Base-by-base conservation (phyloP, 1,140 invertebrate genomes). In the Nixonia krombeini region DNA sequence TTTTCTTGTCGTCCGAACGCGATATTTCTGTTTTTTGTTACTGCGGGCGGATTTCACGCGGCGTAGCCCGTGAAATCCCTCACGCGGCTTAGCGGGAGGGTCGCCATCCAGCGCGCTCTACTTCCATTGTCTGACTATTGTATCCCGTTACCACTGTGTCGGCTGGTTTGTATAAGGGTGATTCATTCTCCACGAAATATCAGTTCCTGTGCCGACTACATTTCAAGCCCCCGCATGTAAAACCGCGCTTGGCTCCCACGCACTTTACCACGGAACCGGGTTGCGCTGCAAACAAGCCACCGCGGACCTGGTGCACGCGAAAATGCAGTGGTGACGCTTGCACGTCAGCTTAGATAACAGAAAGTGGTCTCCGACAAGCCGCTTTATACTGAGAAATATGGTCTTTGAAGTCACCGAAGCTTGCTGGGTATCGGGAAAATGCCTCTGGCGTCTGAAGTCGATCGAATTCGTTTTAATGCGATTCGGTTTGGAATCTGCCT, bases 181-280 rank as follows among this genome's bases (percentile, higher is more conserved):
- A 82, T 82, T 82, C 77, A 83, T 83, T 81, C 68, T 76, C 78
- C 59, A 69, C 71, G 76, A 81, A 83, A 82, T 82, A 83, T 83
- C 81, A 80, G 80, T 81, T 78, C 76, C 81, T 80, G 76, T 69
- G 57, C 65, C 58, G 61, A 45, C 74, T 75, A 70, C 74, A 78
- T 74, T 79, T 72, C 74, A 69, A 72, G 59, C 72, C 37, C 45
- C 56, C 67, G 47, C 44, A 56, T 63, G 68, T 72, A 72, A 74
- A 78, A 64, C 47, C 67, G 59, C 45, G 35, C 37, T 40, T 28
- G 35, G 47, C 46, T 8, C 12, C 33, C 23, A 15, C 55, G 28
- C 37, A 15, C 37, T 40, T 55, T 45, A 31, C 38, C 41, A 41
- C 10, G 38, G 56, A 74, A 72, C 56, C 66, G 37, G 65, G 69